Base-by-base conservation (phyloP, 2,888 invertebrate genomes). In the Zelleria hepariella region DNA sequence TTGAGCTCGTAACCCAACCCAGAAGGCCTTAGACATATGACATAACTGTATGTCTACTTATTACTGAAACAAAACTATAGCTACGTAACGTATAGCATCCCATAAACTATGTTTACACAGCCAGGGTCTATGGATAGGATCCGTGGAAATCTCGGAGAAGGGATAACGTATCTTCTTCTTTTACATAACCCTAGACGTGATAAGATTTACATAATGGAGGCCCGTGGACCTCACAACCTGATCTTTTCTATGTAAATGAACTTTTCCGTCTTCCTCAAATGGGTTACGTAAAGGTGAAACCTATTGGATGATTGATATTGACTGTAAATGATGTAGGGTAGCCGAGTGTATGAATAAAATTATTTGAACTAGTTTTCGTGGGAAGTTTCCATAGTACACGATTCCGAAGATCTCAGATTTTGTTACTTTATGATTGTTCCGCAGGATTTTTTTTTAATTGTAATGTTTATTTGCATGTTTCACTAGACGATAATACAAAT, bases 171-270 rank as follows among this genome's bases (percentile, higher is more conserved):
- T 32, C 55, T 56, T 56, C 27, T 56, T 56, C 51, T n/a, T 7
- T n/a, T 7, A 51, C 18, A 18, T 21, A 32, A 8, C 23, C 25
- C 53, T 15, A 5, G 25, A 24, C 53, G 53, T 53, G 27, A 32
- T 56, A 27, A 10, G 55, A 32, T 56, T 27, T 56, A 23, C 55
- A 56, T 56, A 56, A 56, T 56, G 32, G 55, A 26, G 42, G 55
- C 32, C 55, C 55, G 32, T 21, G 55, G 42, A n/a, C 55, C 51
- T 20, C 27, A 5, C 54, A 56, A 10, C 25, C 32, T 56, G 55
- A 56, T 56, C 55, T 56, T 24, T 56, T 56, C 27, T 56, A 56
- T 56, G 55, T 42, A 56, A 56, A 56, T 56, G 32, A 27, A 53
- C 23, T 27, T 21, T 56, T 56, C 55, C 55, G 55, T 27, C 42